Evolutionary conservation across 92 coral and sea anemone species (phyloP).

Genomic region (Siderastrea siderea): DNA sequence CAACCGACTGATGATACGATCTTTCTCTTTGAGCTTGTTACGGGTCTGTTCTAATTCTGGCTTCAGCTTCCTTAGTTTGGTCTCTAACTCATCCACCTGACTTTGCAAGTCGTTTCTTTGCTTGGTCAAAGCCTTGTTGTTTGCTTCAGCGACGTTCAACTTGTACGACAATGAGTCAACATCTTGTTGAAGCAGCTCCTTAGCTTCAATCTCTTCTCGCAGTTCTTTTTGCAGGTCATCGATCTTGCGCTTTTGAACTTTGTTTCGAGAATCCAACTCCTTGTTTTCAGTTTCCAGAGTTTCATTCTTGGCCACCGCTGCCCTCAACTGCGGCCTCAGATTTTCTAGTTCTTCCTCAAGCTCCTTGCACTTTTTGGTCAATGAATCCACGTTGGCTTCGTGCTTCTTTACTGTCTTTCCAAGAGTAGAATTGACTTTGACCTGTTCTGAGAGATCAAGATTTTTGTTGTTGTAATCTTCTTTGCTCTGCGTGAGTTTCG

Average conservation of each 20-base stretch:
- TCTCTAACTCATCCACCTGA: conserved; percentile 68
- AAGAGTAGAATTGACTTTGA: conserved; percentile 81
- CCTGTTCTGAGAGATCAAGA: conserved; percentile 79
- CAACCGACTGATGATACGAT: conserved; percentile 73
- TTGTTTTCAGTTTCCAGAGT: conserved; percentile 71
- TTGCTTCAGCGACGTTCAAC: conserved; percentile 74
- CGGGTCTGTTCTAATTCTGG: conserved; percentile 80
- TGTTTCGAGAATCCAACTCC: conserved; percentile 62
- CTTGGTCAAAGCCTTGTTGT: conserved; percentile 70
- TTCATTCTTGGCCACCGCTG: conserved; percentile 75
- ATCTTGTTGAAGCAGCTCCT: conserved; percentile 79
- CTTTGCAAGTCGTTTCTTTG: conserved; percentile 77
- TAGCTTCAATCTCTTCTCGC: conserved; percentile 70
- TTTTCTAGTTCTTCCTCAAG: conserved; percentile 73
- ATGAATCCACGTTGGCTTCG: conserved; percentile 67
- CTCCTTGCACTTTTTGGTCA: conserved; percentile 62
- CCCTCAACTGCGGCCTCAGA: conserved; percentile 72
- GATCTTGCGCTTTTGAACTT: conserved; percentile 59
- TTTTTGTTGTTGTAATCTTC: conserved; percentile 66
- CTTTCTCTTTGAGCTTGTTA: conserved; percentile 88
- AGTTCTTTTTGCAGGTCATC: conserved; percentile 66
- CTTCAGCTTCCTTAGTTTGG: conserved; percentile 74
- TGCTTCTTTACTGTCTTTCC: conserved; percentile 83
- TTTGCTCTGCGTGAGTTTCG: conserved; percentile 65
- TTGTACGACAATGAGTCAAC: conserved; percentile 77